Conservation (phyloP, 1,140 invertebrate genomes). For the Mya arenaria region DNA sequence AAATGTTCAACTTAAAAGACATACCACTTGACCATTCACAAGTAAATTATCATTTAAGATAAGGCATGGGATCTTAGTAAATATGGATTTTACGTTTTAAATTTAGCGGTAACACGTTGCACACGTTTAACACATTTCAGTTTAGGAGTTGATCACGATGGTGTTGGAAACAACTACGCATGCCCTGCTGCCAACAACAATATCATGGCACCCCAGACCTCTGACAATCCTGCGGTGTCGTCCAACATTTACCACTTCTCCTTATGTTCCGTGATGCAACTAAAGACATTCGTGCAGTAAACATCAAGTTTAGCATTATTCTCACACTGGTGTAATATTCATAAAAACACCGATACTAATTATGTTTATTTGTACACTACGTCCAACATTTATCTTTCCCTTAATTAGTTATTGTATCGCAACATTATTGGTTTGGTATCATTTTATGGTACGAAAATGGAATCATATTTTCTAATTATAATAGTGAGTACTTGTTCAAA, state of each 20-base stretch:
- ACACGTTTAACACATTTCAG: too few species aligned
- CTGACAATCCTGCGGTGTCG: conserved; percentile 43
- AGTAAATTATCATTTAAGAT: neutral
- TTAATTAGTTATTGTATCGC: neutral
- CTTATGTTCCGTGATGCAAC: conserved; percentile 61
- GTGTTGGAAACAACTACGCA: conserved; percentile 43
- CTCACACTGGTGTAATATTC: neutral
- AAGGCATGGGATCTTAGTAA: neutral
- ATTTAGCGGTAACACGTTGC: too few species aligned
- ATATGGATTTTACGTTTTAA: neutral
- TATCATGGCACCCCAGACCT: conserved; percentile 66
- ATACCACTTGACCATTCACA: neutral
- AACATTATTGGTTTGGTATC: neutral
- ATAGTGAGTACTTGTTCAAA: neutral
- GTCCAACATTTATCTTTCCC: neutral
- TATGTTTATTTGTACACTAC: neutral
- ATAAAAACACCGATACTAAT: neutral
- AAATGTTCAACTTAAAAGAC: neutral
- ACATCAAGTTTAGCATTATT: neutral
- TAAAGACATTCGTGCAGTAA: conserved; percentile 63
- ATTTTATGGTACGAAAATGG: neutral
- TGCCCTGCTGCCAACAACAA: conserved; percentile 61
- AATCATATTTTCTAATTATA: neutral
- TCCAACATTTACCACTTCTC: conserved; percentile 68
- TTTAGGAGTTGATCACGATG: conserved; percentile 67